phyloP scores from a whole-genome alignment of 92 coral and sea anemone species.

The Parazoanthus darwini region DNA sequence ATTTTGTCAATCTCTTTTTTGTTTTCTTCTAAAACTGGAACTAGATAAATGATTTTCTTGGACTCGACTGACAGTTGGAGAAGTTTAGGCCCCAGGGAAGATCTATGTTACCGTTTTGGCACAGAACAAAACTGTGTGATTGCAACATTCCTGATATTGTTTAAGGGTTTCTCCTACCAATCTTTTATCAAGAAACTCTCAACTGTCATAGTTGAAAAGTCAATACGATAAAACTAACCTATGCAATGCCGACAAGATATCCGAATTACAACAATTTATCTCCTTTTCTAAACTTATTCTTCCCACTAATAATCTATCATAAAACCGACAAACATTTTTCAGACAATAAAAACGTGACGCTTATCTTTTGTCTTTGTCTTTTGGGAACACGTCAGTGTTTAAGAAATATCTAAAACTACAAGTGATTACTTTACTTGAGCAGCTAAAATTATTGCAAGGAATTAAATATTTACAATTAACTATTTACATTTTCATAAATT shows the following conservation, averaged over 20 bases:
- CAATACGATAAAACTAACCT: no score
- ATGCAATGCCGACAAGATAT: background rate
- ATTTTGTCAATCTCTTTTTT: background rate
- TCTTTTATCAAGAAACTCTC: background rate
- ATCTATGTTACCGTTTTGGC: background rate
- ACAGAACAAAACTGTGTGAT: background rate
- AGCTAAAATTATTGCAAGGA: conserved; percentile 10
- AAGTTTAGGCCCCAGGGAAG: no score
- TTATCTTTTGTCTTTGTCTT: background rate
- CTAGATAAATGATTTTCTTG: background rate
- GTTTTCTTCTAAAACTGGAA: background rate
- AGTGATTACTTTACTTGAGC: background rate
- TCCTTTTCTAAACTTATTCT: no score
- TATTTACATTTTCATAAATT: conserved; percentile 31
- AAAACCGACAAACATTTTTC: background rate
- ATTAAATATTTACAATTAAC: conserved; percentile 13
- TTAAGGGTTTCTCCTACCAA: no score
- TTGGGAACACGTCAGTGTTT: background rate
- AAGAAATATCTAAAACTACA: background rate
- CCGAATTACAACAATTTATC: background rate
- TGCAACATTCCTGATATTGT: background rate
- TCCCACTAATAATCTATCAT: no score
- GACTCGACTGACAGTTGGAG: background rate
- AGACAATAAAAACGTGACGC: background rate
- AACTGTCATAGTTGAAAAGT: background rate